Percentiles rank a stretch among this genome's conserved stretches.
phyloP scores from a whole-genome alignment of 2,888 invertebrate species.

The Cheilosia vernalis region DNA sequence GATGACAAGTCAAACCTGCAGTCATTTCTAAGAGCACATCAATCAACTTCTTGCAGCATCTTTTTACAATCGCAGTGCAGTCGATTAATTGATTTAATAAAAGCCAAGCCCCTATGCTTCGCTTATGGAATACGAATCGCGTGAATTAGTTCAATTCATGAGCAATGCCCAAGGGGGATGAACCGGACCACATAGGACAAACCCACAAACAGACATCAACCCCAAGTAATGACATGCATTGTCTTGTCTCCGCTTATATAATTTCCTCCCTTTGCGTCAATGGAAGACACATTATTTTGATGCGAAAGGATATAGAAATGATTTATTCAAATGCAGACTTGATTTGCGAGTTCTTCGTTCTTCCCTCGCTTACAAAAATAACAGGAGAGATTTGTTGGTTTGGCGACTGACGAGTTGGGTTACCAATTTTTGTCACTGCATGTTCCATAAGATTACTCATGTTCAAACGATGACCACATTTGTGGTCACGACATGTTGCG shows the following conservation, averaged over 20 bases:
- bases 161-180: background rate
- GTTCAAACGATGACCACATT: constrained; percentile 53
- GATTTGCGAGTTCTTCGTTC: constrained; percentile 16
- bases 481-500: constrained; percentile 53
- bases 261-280: background rate
- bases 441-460: constrained; percentile 39
- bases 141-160: constrained; percentile 30
- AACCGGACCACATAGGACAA: background rate
- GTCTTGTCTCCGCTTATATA: constrained; percentile 1
- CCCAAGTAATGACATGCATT: constrained; percentile 15
- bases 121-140: constrained; percentile 27
- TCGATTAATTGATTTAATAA: constrained; percentile 55
- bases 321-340: constrained; percentile 33
- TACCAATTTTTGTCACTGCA: background rate
- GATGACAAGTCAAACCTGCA: too few relatives aligned
- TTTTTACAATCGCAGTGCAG: constrained; percentile 10
- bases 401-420: background rate
- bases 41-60: too few relatives aligned
- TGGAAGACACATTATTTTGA: background rate
- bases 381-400: constrained; percentile 1
- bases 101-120: constrained; percentile 15
- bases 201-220: constrained; percentile 7
- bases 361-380: background rate
- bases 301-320: constrained; percentile 20
- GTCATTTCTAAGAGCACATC: too few relatives aligned